Evolutionary conservation across 2,113 vertebrate genomes (phyloP).

Genomic region (Morone chrysops): DNA sequence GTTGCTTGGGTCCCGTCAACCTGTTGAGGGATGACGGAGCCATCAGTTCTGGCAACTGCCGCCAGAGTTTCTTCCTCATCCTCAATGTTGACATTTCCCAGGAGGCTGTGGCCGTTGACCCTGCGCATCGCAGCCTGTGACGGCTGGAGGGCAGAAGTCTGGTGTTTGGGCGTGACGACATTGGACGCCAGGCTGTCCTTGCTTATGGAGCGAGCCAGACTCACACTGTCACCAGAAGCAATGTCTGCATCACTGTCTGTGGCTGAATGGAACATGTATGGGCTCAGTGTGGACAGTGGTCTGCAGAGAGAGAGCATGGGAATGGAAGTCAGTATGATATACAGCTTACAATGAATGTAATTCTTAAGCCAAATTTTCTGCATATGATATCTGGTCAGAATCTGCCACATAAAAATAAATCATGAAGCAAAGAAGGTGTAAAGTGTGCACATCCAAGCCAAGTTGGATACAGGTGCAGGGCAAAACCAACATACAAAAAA

Average conservation of each 20-base stretch:
- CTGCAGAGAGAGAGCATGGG: constrained; percentile 71
- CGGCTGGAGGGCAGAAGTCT: constrained; percentile 68
- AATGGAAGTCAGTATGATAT: neutral
- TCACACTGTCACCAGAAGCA: constrained; percentile 85
- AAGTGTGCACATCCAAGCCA: neutral
- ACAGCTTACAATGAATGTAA: neutral
- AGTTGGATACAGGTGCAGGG: neutral
- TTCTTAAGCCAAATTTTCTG: neutral
- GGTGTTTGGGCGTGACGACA: constrained; percentile 91
- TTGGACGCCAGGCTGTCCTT: constrained; percentile 97
- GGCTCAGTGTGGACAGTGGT: constrained; percentile 90
- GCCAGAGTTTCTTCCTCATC: constrained; percentile 86
- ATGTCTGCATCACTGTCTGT: constrained; percentile 89
- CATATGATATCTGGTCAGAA: neutral
- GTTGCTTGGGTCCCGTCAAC: constrained; percentile 50
- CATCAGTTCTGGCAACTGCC: constrained; percentile 69
- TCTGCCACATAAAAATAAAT: neutral
- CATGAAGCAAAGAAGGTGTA: neutral
- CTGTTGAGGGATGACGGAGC: constrained; percentile 10
- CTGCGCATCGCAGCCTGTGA: constrained; percentile 57
- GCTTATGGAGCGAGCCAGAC: constrained; percentile 95
- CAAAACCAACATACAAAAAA: neutral
- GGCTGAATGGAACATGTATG: constrained; percentile 86
- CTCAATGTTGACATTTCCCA: constrained; percentile 77
- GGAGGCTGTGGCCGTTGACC: constrained; percentile 84